Evolutionary conservation across 2,888 invertebrate species (phyloP).

Genomic region (Nomada hirtipes): DNA sequence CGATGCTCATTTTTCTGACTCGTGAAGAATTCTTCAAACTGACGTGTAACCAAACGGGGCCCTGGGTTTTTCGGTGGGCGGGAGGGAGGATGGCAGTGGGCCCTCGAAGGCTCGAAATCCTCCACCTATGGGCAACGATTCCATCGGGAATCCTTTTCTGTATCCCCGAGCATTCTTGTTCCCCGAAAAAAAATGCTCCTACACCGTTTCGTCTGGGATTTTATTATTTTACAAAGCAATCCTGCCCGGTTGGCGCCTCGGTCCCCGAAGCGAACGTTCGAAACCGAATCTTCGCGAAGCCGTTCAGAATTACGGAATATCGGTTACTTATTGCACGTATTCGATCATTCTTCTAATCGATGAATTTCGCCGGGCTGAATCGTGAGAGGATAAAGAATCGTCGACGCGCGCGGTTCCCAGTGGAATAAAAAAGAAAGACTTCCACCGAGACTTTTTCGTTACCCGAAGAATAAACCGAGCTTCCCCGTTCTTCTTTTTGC

Average conservation of each 20-base stretch:
- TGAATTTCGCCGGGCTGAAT: neutral
- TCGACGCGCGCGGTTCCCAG: constrained; percentile 5
- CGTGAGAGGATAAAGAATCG: neutral
- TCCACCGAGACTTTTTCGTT: constrained; percentile 1
- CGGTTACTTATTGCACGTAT: no score
- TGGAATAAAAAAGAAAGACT: no score
- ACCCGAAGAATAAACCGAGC: constrained; percentile 32
- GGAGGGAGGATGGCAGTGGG: constrained; percentile 46
- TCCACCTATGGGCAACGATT: constrained; percentile 73
- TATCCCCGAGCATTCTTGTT: constrained; percentile 52
- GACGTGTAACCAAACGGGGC: constrained; percentile 82
- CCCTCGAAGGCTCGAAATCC: constrained; percentile 71
- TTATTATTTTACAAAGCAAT: constrained; percentile 38
- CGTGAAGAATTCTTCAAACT: constrained; percentile 84
- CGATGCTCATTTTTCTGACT: constrained; percentile 84
- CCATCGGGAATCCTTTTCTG: constrained; percentile 63
- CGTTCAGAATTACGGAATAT: neutral
- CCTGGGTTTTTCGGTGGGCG: constrained; percentile 69
- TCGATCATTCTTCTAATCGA: no score
- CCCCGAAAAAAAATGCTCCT: constrained; percentile 36
- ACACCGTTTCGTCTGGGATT: neutral
- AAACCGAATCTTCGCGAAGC: neutral
- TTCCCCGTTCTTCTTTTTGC: constrained; percentile 12
- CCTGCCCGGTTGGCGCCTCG: neutral
- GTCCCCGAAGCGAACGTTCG: neutral